Base-by-base conservation (phyloP, 2,797 vertebrate species). In the Urosaurus nigricauda region DNA sequence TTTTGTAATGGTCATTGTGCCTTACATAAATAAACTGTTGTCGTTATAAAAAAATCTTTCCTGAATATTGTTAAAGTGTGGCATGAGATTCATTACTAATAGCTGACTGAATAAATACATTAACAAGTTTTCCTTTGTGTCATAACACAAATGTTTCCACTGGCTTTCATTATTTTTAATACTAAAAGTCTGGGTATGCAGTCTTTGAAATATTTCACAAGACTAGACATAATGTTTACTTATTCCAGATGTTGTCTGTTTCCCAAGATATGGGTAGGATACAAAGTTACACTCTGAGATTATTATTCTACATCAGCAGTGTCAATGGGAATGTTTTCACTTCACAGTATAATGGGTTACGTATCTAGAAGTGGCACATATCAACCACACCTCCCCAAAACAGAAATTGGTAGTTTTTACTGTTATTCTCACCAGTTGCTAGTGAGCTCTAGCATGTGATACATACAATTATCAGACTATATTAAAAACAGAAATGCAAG, bases 171-270 rank as follows among this genome's bases (percentile, higher is more conserved):
- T 94, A 87, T 85, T 96, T 93, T 89, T 87, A 93, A 83, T 91
- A 89, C 83, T 81, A 80, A 93, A 95, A 93, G 51, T 40, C 84
- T 94, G 90, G 80, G 78, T 87, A 79, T 92, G 86, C 81, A 84
- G 87, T 65, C 88, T 94, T 94, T 91, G 90, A 0, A 4, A 83
- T 90, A 90, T 93, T 94, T 96, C 92, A 70, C 68, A 77, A 92
- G 83, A 91, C 86, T 94, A 93, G 92, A 94, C 43, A 88, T 89
- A 94, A 91, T 82, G 84, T 94, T 95, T 94, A 93, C 90, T 95
- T 95, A 89, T 92, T 94, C 95, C 95, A 97, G 96, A 96, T 96
- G 95, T 94, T 93, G 90, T 77, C 84, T 92, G 91, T 78, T 88
- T 87, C 73, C 78, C 83, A 91, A 88, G 35, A 89, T 90, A 93